Base-by-base conservation (phyloP, 2,888 invertebrate species). In the Synergus gifuensis region DNA sequence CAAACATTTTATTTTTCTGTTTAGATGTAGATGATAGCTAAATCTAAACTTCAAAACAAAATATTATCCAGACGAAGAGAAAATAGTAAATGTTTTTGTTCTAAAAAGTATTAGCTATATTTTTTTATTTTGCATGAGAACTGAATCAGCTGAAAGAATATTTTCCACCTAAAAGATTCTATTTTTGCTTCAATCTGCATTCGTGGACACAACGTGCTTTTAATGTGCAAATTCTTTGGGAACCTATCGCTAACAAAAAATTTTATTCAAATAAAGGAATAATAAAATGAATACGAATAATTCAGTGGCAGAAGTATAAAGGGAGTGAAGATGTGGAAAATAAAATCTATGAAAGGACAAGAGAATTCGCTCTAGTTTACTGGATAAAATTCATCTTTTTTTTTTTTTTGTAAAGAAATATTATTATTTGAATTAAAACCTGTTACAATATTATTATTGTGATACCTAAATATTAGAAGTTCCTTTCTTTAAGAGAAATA, bases 1-100 rank as follows among this genome's bases (percentile, higher is more conserved):
- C 12, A 67, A 42, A 69, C 46, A 69, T 44, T 44, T 67, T 67
- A 46, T 44, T 44, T 67, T 67, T 67, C 14, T 46, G 44, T 67
- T 67, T 14, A 54, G 54, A 54, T 54, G n/a, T 8, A 54, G n/a
- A 14, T 8, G n/a, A 54, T 54, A 54, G 54, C 2, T n/a, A 8
- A 54, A 2, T 0, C 16, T n/a, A 2, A 16, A n/a, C 14, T 54
- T 54, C 2, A 54, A 54, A 54, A n/a, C n/a, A 5, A 54, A 49
- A 49, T 49, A n/a, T 49, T 8, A 2, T 4, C 4, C 36, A 36
- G 36, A 36, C 36, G 5, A 36, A 36, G 36, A 36, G 36, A 36
- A 36, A 36, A 36, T 36, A 5, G 36, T 5, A 36, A n/a, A n/a
- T 4, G 54, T n/a, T n/a, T n/a, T 8, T n/a, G 4, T n/a, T 54